Evolutionary conservation across 2,888 invertebrate genomes (phyloP).

Genomic region (Caenorhabditis virilis): DNA sequence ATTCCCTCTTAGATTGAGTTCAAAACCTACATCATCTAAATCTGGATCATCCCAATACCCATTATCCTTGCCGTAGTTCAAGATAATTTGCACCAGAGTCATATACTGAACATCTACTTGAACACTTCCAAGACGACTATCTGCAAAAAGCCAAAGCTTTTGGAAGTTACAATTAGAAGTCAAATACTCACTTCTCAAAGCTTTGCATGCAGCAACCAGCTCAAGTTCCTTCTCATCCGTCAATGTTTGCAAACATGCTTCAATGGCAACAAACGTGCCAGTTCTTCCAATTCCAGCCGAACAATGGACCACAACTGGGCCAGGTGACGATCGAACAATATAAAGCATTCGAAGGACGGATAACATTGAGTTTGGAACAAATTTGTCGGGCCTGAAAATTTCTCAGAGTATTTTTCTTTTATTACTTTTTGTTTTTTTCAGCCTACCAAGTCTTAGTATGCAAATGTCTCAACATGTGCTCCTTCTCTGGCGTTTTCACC

Average conservation of each 20-base stretch:
- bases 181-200: conserved; percentile 20
- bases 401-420: no score
- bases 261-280: conserved; percentile 37
- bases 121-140: conserved; percentile 31
- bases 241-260: conserved; percentile 29
- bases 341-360: conserved; percentile 34
- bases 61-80: conserved; percentile 34
- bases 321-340: conserved; percentile 18
- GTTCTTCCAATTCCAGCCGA: conserved; percentile 36
- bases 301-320: conserved; percentile 30
- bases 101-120: conserved; percentile 41
- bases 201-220: conserved; percentile 14
- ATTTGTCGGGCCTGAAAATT: conserved; percentile 28
- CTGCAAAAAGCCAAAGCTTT: conserved; percentile 5
- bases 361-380: conserved; percentile 21
- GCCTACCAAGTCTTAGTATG: conserved; percentile 33
- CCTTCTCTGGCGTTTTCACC: conserved; percentile 13
- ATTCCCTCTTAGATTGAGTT: background rate
- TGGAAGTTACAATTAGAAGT: background rate
- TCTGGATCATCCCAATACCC: conserved; percentile 36
- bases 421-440: no score
- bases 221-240: conserved; percentile 34
- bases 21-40: conserved; percentile 22
- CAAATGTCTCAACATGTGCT: conserved; percentile 20
- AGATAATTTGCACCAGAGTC: conserved; percentile 26